phyloP scores from a whole-genome alignment of 1,140 invertebrate genomes.

The Wasmannia auropunctata region DNA sequence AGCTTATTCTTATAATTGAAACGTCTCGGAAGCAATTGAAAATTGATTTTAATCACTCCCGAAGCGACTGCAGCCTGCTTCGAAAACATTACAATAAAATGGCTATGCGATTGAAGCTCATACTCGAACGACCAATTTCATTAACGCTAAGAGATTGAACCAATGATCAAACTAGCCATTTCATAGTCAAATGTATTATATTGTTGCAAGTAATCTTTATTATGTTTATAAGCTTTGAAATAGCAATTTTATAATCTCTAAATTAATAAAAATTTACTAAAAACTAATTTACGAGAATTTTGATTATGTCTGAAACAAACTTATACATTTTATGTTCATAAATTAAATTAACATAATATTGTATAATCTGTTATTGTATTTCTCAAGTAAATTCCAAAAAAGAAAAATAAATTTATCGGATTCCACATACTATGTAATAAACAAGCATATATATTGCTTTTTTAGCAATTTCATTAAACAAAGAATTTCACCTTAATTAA shows the following conservation, averaged over 20 bases:
- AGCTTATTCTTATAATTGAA: neutral
- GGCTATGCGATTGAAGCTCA: conserved; percentile 17
- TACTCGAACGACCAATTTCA: conserved; percentile 2
- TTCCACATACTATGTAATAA: neutral
- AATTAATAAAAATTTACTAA: neutral
- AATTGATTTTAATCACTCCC: neutral
- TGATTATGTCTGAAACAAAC: neutral
- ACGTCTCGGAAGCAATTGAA: neutral
- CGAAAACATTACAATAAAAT: neutral
- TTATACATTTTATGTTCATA: neutral
- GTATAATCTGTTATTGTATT: neutral
- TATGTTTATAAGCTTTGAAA: neutral
- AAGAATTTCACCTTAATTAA: too few species aligned
- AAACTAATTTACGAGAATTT: neutral
- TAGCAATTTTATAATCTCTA: neutral
- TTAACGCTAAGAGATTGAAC: neutral
- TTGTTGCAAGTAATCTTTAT: neutral
- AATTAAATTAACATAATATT: neutral
- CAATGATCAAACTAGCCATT: neutral
- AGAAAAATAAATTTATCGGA: neutral
- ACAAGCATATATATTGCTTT: neutral
- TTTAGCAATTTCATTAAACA: neutral
- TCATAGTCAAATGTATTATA: neutral
- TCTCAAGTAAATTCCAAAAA: neutral
- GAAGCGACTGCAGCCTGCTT: neutral